A percentile compares a stretch with the other conserved stretches of the same genome.
phyloP scores from a whole-genome alignment of 92 coral and sea anemone genomes.

The Epizoanthus fatuus region DNA sequence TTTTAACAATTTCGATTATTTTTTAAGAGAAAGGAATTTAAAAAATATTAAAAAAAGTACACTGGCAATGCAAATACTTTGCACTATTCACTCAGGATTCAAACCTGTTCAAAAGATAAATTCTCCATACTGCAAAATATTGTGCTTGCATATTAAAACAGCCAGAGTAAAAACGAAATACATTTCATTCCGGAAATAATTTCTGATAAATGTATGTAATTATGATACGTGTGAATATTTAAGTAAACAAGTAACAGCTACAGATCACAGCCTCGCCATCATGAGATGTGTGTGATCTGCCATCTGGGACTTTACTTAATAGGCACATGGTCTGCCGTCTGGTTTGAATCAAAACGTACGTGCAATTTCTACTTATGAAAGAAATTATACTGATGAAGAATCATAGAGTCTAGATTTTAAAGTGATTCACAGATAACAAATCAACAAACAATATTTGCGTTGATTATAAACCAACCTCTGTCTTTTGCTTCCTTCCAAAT shows the following conservation, averaged over 20 bases:
- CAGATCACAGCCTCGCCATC: too few species aligned
- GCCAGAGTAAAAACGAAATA: too few species aligned
- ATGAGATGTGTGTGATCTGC: too few species aligned
- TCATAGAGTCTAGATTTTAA: too few species aligned
- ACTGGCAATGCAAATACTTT: slow-evolving; percentile 1
- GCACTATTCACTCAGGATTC: neutral
- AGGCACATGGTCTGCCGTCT: slow-evolving; percentile 13
- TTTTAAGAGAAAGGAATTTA: slow-evolving; percentile 20
- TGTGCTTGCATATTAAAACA: too few species aligned
- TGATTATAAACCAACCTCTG: slow-evolving; percentile 36
- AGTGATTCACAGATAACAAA: slow-evolving; percentile 21
- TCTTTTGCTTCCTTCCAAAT: slow-evolving; percentile 38
- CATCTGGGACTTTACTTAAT: neutral
- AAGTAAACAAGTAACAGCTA: too few species aligned
- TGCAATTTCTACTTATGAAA: neutral
- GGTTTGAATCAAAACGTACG: slow-evolving; percentile 25
- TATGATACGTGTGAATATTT: too few species aligned
- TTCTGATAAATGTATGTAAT: slow-evolving; percentile 4
- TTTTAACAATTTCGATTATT: slow-evolving; percentile 33
- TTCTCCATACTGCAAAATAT: neutral
- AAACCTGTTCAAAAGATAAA: neutral
- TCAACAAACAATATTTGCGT: slow-evolving; percentile 33
- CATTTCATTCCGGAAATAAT: slow-evolving; percentile 25
- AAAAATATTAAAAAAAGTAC: slow-evolving; percentile 14
- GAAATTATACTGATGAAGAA: slow-evolving; percentile 18